A percentile compares a stretch with the other conserved stretches of the same genome.
Conservation (phyloP, 2,888 invertebrate species). For the Deilephila elpenor region DNA sequence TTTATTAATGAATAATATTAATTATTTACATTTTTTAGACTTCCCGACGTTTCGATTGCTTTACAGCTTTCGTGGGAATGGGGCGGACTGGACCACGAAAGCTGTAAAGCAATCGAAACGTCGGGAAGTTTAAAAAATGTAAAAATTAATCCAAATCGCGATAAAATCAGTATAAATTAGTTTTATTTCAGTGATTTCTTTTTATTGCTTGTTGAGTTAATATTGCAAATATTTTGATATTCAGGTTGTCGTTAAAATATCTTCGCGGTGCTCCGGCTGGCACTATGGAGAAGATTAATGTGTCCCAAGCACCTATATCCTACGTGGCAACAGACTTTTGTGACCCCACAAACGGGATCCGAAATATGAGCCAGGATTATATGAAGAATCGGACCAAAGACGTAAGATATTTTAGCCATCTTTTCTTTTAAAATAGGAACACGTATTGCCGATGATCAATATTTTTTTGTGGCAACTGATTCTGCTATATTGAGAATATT, state of each 20-base stretch:
- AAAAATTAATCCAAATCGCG: too few relatives aligned
- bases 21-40: too few relatives aligned
- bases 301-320: slow-evolving; percentile 57
- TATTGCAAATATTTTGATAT: slow-evolving; percentile 35
- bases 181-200: too few relatives aligned
- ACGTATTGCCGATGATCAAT: background rate
- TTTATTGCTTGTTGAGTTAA: too few relatives aligned
- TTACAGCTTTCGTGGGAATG: too few relatives aligned
- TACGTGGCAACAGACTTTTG: slow-evolving; percentile 66
- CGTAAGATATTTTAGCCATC: slow-evolving; percentile 49
- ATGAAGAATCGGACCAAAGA: slow-evolving; percentile 64
- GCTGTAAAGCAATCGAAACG: too few relatives aligned
- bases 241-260: slow-evolving; percentile 64
- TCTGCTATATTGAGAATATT: background rate
- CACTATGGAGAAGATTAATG: slow-evolving; percentile 61
- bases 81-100: too few relatives aligned
- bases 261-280: slow-evolving; percentile 53
- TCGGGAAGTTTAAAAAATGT: too few relatives aligned
- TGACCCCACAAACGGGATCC: slow-evolving; percentile 70
- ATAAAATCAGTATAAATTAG: too few relatives aligned
- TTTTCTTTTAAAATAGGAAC: background rate
- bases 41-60: too few relatives aligned
- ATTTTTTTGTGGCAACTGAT: too few relatives aligned
- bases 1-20: too few relatives aligned
- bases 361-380: slow-evolving; percentile 55